These are phyloP conservation scores for Eciton burchellii DNA, from an alignment of 1,140 invertebrate species.

Conservation along the genomic window DNA sequence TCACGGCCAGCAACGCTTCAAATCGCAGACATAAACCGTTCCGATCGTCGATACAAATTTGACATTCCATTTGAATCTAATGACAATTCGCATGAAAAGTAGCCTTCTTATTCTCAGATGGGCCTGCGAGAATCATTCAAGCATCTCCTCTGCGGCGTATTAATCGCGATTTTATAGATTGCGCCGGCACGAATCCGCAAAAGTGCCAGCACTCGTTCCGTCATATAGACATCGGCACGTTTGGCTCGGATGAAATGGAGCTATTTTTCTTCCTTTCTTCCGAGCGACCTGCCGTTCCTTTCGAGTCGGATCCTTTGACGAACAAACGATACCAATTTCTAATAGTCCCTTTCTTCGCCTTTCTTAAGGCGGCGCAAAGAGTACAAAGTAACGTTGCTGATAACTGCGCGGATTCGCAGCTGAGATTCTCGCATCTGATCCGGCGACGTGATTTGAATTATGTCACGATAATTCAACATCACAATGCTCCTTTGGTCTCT, in stretches of 20 bases:
- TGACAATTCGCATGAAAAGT: no score
- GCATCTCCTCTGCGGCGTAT: no score
- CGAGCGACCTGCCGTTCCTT: slow-evolving; percentile 33
- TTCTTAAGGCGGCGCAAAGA: no score
- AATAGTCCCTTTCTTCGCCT: slow-evolving; percentile 46
- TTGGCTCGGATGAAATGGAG: slow-evolving; percentile 41
- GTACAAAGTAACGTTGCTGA: neutral
- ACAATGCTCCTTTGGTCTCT: slow-evolving; percentile 10
- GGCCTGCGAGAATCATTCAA: no score
- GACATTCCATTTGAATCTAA: no score
- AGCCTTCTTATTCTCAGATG: no score
- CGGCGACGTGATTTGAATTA: neutral
- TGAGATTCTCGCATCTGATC: slow-evolving; percentile 48
- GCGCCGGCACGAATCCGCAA: neutral
- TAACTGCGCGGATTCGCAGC: neutral
- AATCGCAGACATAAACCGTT: neutral
- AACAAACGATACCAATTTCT: slow-evolving; percentile 59
- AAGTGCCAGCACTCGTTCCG: neutral
- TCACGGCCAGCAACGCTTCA: neutral
- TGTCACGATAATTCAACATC: neutral
- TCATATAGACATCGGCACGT: slow-evolving; percentile 27
- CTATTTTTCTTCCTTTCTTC: slow-evolving; percentile 45
- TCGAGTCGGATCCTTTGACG: slow-evolving; percentile 33
- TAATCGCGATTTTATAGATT: slow-evolving; percentile 1
- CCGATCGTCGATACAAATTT: neutral